Evolutionary conservation across 2,113 vertebrate genomes (phyloP), one percentile per base, ranked within the genome.

Genomic region (Miniopterus natalensis): DNA sequence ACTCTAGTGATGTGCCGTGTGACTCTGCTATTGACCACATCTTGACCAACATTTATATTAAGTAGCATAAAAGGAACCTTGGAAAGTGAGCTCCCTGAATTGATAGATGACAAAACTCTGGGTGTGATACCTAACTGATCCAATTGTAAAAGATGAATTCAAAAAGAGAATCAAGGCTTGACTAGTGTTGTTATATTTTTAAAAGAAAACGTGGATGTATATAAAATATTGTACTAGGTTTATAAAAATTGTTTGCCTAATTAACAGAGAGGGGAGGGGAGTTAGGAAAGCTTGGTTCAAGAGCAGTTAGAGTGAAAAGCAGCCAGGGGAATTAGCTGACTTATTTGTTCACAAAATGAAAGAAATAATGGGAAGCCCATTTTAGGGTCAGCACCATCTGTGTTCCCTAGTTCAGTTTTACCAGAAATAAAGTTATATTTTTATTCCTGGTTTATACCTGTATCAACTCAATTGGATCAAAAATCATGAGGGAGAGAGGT

Each of bases 191-290:
- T 4, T 51, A 20, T 55, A 53, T 31, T 74, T 93, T 75, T 27
- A 51, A 79, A 73, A 89, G 31, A 20, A 78, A 92, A 49, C 21
- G 21, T 57, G 49, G 15, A 36, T 42, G 51, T 42, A 51, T 4
- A 11, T 31, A 68, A n/a, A 55, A 84, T n/a, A 18, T 88, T 57
- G 4, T 20, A 17, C 23, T 29, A 5, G 5, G 25, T 23, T 84
- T 70, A 83, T 66, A 55, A 94, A 36, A 78, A 95, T 90, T 29
- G 75, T 80, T 84, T 95, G 8, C 7, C 47, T 53, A 68, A 53
- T 73, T 68, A 84, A 75, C 2, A 68, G 20, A 59, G 89, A 15
- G 15, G 29, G 15, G 7, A 40, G 15, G 7, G n/a, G 40, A 73
- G 25, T 68, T 27, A 63, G 25, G 4, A 1, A 68, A 81, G 77